Evolutionary conservation across 1,140 invertebrate species (phyloP), one percentile per base, ranked within the genome.

Genomic region (Sycobia sp.): DNA sequence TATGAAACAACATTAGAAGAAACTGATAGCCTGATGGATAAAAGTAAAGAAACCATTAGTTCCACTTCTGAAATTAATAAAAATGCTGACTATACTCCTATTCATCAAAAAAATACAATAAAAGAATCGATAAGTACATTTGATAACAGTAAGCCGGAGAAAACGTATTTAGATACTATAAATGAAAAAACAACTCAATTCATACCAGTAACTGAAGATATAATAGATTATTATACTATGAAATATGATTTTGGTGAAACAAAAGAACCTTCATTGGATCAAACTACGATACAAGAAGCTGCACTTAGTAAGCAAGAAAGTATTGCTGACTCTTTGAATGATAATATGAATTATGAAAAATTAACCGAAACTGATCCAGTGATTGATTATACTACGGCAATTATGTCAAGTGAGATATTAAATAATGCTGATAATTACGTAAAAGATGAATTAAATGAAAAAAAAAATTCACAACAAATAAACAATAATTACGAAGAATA

Each of bases 131-230:
- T 9, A n/a, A n/a, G n/a, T n/a, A n/a, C n/a, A n/a, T n/a, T n/a
- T n/a, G n/a, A n/a, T n/a, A n/a, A n/a, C 14, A 29, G 36, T n/a
- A 67, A 57, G 22, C 18, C 51, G 0, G 16, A 62, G 4, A 70
- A 73, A 66, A 62, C 69, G 5, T 16, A 60, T 20, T 38, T 32
- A 32, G 23, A n/a, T 46, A 60, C 8, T 53, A 3, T 36, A 29
- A 51, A 20, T 50, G 56, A 47, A 25, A 67, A 79, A 10, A 55
- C 78, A 10, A 72, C 65, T 3, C 78, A 80, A 54, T 59, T 81
- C 11, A 13, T 29, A 9, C n/a, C 41, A 27, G n/a, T 29, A 4
- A 7, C 51, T 3, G 58, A 53, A 20, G 14, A 7, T 11, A 41
- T 36, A 11, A 56, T 50, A 18, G 58, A 61, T 13, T 43, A 44